Evolutionary conservation across 2,888 invertebrate species (phyloP), one percentile per base, ranked within the genome.

Genomic region (Venusia cambrica): DNA sequence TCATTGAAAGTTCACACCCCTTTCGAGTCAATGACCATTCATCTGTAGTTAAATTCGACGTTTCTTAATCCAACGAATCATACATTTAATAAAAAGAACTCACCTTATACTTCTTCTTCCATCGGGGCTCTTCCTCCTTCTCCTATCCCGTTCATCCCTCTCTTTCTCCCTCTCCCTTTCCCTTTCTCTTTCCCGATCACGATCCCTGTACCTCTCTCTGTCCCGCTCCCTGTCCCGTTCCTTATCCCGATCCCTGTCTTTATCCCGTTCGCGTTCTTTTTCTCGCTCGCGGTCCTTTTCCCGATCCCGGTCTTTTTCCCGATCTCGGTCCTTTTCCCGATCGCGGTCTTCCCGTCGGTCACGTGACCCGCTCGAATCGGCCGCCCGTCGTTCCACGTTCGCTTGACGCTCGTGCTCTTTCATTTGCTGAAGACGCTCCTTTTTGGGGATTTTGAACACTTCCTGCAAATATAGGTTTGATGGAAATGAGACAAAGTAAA

Each of bases 341-440:
- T 75, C 69, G 2, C 69, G 50, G 3, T 74, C 78, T 0, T n/a
- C n/a, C n/a, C n/a, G n/a, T n/a, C 78, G 57, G 22, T 83, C 83
- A 0, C 83, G 59, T 1, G 80, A 60, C 0, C 83, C 87, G 37
- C 84, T 87, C 0, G 84, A 81, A 42, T 84, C 87, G 0, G 85
- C 87, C 6, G 84, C 85, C 10, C 85, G 67, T 1, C 84, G 57
- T 28, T 84, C 87, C 0, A 87, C 89, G 83, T 95, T 95, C 3
- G 96, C 97, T 87, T 97, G 96, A 16, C 95, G 88, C 79, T 98
- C 98, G 65, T 97, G 97, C 65, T 96, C 96, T 66, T 97, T 97
- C 93, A 97, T 95, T 73, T 97, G 96, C 64, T 97, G 97, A 42
- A 97, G 94, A 35, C 96, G 90, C 67, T 97, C 96, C 54, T 96